Evolutionary conservation across 2,888 invertebrate species (phyloP), one percentile per base, ranked within the genome.

Genomic region (Drosophila fulvimacula): DNA sequence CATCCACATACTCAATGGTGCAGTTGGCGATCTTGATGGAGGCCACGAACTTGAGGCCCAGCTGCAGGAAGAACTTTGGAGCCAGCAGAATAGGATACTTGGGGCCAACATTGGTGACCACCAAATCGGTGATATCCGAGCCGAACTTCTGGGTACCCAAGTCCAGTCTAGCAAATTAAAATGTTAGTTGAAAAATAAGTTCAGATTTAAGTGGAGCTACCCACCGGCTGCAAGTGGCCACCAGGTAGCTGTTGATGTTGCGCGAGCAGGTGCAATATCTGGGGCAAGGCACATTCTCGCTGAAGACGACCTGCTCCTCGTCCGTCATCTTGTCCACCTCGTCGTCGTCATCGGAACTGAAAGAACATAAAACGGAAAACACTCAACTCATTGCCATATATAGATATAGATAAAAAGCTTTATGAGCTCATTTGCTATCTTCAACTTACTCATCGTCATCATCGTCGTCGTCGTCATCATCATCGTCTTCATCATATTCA

Each of bases 11-110:
- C 49, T 94, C 93, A 83, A 96, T 95, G 11, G 94, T 94, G 69
- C 95, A 95, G 90, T 96, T 95, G 57, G 94, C 94, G 79, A 96
- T 95, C 87, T 94, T 94, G 17, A 96, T 94, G 4, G 95, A 94
- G 27, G 95, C 94, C 39, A 96, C 93, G 81, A 94, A 94, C 80
- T 95, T 94, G 30, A 96, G 93, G 48, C 95, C 95, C 66, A 95
- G 92, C 75, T 94, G 94, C 73, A 93, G 92, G 91, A 95, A 95
- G 81, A 95, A 94, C 60, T 93, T 93, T 63, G 94, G 94, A 13
- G 94, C 94, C 61, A 96, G 92, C 17, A 94, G 92, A 61, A 95
- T 94, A 15, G 94, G 94, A 85, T 93, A 93, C 51, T 93, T 92
- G 3, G 94, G 93, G 51, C 94, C 94, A 32, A 95, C 94, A 88